Base-by-base conservation (phyloP, 2,888 invertebrate genomes). In the Pachliopta kotzebuea region DNA sequence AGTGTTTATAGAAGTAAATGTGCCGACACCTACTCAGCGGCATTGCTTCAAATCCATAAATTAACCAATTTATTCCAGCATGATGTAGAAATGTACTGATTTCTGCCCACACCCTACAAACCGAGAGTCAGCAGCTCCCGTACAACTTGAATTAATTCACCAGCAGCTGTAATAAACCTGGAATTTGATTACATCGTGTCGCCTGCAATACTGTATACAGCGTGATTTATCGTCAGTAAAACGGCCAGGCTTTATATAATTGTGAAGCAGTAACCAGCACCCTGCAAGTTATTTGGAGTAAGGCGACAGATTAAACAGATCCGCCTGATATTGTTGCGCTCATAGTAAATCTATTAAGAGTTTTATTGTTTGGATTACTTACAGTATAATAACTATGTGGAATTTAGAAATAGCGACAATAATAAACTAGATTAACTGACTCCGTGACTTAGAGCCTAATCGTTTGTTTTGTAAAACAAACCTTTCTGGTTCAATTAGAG, bases 101-200 rank as follows among this genome's bases (percentile, higher is more conserved):
- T 37, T 42, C 65, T 49, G 42, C 65, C 65, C 59, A 66, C 65
- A 60, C 60, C n/a, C 7, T 60, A 55, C 26, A 64, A 55, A 11
- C 24, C 24, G 20, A 14, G 23, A 56, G 54, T 52, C 56, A 53
- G 54, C 42, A 11, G 53, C 65, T 66, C 55, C 65, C 26, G 50
- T 61, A 31, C 31, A 65, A 65, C 62, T 65, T 56, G 65, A 66
- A 66, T 66, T 66, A 66, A 66, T 66, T 62, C 58, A 20, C 37
- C 50, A 62, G 42, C 52, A 26, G 52, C 59, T 55, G 20, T 66
- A 66, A 66, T 66, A 66, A 66, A 66, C 58, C 58, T 52, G 42
- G 58, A 50, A 29, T 55, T 55, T 42, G 65, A 66, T 66, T 66
- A 52, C 62, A 66, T 66, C 65, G 58, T 26, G 57, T 24, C 31